phyloP scores from a whole-genome alignment of 2,113 vertebrate species.

The Pungitius pungitius region DNA sequence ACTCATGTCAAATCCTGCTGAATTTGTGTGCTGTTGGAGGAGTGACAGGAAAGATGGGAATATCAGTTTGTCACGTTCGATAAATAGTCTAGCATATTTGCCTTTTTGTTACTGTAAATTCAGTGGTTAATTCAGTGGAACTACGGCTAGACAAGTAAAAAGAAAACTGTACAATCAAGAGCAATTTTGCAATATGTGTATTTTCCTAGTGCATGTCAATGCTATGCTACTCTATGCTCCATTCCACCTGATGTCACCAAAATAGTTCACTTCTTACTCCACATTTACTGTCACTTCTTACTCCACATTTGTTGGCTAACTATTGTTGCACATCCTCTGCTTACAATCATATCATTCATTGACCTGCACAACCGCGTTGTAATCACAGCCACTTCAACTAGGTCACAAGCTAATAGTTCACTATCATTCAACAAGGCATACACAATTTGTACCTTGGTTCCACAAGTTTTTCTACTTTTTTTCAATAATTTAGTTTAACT shows the following conservation, averaged over 20 bases:
- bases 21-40: slow-evolving; percentile 23
- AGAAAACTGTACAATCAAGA: background rate
- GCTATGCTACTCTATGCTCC: background rate
- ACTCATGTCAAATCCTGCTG: slow-evolving; percentile 20
- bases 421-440: background rate
- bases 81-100: background rate
- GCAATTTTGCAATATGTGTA: background rate
- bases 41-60: slow-evolving; percentile 29
- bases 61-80: background rate
- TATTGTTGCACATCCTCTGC: too few species aligned
- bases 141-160: too few species aligned
- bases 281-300: background rate
- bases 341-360: background rate
- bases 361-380: background rate
- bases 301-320: background rate
- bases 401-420: background rate
- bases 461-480: background rate
- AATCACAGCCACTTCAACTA: background rate
- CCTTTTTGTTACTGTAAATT: too few species aligned
- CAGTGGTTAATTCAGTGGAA: too few species aligned
- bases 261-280: too few species aligned
- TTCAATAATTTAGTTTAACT: background rate
- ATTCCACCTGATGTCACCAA: background rate
- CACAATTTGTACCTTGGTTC: background rate
- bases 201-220: background rate